Conservation (phyloP, 2,888 invertebrate genomes). For the Brachypterus glaber region DNA sequence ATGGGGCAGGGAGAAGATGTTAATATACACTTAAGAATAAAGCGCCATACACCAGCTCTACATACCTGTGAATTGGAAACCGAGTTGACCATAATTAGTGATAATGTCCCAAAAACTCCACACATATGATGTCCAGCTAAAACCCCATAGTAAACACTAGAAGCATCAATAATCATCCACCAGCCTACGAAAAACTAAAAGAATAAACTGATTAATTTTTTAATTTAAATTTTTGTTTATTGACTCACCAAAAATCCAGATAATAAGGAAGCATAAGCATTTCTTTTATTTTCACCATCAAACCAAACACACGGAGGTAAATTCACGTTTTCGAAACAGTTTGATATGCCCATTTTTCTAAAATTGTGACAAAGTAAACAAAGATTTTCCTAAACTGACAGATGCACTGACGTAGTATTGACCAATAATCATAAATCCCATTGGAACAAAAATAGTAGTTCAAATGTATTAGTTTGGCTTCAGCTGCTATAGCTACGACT, state of each 20-base stretch:
- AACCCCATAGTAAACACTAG: constrained; percentile 65
- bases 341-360: constrained; percentile 29
- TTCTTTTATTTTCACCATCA: constrained; percentile 76
- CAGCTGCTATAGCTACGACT: no score
- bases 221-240: constrained; percentile 11
- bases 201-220: constrained; percentile 3
- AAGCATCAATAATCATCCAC: constrained; percentile 97
- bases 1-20: no score
- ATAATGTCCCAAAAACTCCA: constrained; percentile 88
- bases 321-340: constrained; percentile 59
- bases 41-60: constrained; percentile 3
- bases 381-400: neutral
- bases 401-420: no score
- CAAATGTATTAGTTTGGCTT: no score
- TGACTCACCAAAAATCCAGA: constrained; percentile 75
- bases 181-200: constrained; percentile 89
- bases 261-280: constrained; percentile 73
- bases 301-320: constrained; percentile 74
- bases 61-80: constrained; percentile 85
- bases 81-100: constrained; percentile 94
- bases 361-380: neutral
- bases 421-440: no score
- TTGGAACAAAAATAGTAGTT: no score
- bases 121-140: constrained; percentile 76
- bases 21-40: no score